These are phyloP conservation scores for Achlya flavicornis DNA, from an alignment of 2,888 invertebrate genomes.

Conservation along the genomic window DNA sequence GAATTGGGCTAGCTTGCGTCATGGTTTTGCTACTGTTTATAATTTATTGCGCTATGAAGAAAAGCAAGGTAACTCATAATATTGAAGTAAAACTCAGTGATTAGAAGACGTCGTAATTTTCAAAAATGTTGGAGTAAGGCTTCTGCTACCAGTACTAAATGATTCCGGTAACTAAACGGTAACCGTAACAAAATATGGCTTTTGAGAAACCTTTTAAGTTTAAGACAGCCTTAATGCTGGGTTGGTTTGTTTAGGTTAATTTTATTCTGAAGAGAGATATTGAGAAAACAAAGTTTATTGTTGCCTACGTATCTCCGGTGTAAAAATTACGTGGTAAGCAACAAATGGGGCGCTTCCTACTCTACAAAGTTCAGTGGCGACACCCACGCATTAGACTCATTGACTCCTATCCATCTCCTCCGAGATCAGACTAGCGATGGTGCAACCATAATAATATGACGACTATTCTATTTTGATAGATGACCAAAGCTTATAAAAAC, in stretches of 20 bases:
- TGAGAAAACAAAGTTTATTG: not conserved
- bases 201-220: not conserved
- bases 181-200: not conserved
- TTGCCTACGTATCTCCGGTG: conserved; percentile 15
- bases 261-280: not conserved
- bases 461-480: conserved; percentile 58
- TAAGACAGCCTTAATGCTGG: not conserved
- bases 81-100: not conserved
- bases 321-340: conserved; percentile 49
- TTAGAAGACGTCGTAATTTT: too few species aligned
- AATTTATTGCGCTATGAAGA: not conserved
- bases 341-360: conserved; percentile 76
- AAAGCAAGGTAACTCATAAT: not conserved
- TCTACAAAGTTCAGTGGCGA: conserved; percentile 73
- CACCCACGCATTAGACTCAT: conserved; percentile 65
- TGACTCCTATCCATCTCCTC: conserved; percentile 57
- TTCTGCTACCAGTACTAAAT: too few species aligned
- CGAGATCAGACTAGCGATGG: conserved; percentile 46
- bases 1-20: conserved; percentile 34
- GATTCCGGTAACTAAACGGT: not conserved
- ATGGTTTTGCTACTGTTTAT: conserved; percentile 18
- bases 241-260: not conserved
- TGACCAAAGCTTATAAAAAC: conserved; percentile 45
- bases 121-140: too few species aligned
- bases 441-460: conserved; percentile 58